phyloP scores from a whole-genome alignment of 2,113 vertebrate genomes.

The Cottus gobio region DNA sequence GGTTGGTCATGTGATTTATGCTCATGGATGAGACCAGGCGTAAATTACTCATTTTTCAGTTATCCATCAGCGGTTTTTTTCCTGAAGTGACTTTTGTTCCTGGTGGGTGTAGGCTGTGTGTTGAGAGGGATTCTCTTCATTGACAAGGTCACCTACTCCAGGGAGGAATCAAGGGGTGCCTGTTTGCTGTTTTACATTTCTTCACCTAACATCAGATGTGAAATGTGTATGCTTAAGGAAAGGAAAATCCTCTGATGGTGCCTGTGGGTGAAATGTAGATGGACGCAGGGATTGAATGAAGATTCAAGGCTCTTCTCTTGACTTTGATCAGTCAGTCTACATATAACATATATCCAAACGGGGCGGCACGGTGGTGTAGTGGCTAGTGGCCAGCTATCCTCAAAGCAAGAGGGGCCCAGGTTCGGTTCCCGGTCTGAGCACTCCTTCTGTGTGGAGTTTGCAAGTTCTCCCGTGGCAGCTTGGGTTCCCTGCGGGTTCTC shows the following conservation, averaged over 20 bases:
- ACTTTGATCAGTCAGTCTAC: constrained; percentile 28
- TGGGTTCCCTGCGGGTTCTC: no score
- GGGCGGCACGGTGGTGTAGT: no score
- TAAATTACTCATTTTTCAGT: background rate
- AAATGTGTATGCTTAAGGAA: constrained; percentile 17
- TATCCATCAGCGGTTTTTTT: constrained; percentile 20
- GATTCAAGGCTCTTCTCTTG: background rate
- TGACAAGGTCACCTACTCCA: constrained; percentile 4
- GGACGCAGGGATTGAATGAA: background rate
- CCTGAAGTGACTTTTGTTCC: constrained; percentile 25
- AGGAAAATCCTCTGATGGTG: constrained; percentile 10
- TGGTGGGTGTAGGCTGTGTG: background rate
- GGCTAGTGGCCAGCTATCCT: no score
- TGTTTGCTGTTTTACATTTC: constrained; percentile 32
- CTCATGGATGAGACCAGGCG: constrained; percentile 22
- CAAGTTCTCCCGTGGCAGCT: no score
- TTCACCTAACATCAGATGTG: constrained; percentile 29
- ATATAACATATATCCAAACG: no score
- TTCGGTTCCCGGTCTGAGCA: no score
- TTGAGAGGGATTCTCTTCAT: background rate
- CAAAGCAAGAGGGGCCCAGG: no score
- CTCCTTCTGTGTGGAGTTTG: no score
- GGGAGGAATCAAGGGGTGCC: constrained; percentile 1
- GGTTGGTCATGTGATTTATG: constrained; percentile 20
- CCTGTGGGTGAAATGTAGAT: constrained; percentile 11